Percentiles rank a stretch among this genome's conserved stretches.
phyloP scores from a whole-genome alignment of 2,888 invertebrate species.

The Leptothorax acervorum region DNA sequence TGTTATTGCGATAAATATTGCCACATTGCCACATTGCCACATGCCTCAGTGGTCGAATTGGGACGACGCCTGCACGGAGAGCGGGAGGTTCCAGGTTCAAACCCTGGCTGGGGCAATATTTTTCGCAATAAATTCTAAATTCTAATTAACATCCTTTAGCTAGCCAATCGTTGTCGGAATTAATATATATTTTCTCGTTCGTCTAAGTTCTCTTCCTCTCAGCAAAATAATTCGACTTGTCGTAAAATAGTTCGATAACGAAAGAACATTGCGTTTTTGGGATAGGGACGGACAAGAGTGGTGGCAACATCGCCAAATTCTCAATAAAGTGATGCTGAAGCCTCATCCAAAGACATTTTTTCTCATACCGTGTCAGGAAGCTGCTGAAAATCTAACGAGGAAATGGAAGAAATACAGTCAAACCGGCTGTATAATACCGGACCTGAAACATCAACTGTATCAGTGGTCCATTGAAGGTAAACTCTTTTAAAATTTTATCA shows the following conservation, averaged over 20 bases:
- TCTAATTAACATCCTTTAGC: too few species aligned
- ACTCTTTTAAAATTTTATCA: too few species aligned
- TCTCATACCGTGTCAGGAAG: conserved; percentile 88
- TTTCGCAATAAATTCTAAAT: too few species aligned
- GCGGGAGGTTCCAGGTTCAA: too few species aligned
- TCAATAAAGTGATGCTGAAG: conserved; percentile 91
- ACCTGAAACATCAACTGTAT: conserved; percentile 91
- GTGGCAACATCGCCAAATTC: conserved; percentile 90
- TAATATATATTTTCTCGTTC: background rate
- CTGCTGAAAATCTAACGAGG: conserved; percentile 87
- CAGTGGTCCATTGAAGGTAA: conserved; percentile 92
- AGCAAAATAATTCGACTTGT: background rate
- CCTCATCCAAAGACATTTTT: conserved; percentile 87
- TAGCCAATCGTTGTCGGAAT: too few species aligned
- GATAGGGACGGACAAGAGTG: conserved; percentile 92
- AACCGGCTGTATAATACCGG: conserved; percentile 81
- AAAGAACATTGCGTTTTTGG: background rate
- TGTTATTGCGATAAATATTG: too few species aligned
- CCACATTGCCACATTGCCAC: too few species aligned
- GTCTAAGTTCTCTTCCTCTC: background rate
- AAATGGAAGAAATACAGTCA: conserved; percentile 85
- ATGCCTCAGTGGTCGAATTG: too few species aligned
- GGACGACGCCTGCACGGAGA: too few species aligned
- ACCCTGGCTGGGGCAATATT: too few species aligned
- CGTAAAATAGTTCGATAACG: background rate